Base-by-base conservation (phyloP, 1,140 invertebrate genomes). In the Drosophila bocqueti region DNA sequence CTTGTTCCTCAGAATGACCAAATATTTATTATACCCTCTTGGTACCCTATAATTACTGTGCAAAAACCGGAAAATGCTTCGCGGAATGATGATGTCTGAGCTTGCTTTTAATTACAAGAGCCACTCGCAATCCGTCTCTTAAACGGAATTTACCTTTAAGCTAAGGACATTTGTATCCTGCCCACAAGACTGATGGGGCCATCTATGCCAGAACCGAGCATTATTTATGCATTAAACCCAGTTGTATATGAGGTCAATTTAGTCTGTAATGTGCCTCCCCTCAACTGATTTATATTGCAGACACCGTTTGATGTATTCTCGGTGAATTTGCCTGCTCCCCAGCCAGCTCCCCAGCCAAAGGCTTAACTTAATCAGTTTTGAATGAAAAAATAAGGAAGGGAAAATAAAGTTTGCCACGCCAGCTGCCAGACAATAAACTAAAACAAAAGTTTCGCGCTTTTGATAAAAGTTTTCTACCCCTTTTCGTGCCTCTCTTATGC, bases 351-450 rank as follows among this genome's bases (percentile, higher is more conserved):
- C 3, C 18, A 8, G 15, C 47, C 36, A 38, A 36, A 21, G 49
- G 71, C 66, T 82, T 62, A 86, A 83, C 76, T 73, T 86, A 86
- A 86, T 86, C 83, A 86, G 83, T 83, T 85, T 81, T 67, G 42
- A n/a, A 58, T 40, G 60, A 34, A 54, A 67, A 26, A 21, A 43
- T 34, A 42, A 21, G 42, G 36, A 21, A 40, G 29, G 0, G 50
- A 26, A 40, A 64, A 64, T 49, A 77, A 83, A 72, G 49, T 87
- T 87, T 77, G 64, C 63, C 65, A 49, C 73, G 62, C 80, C 77
- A 74, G 55, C 71, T 72, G 64, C 65, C 74, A 81, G 83, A 84
- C 83, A 87, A 83, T 83, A 87, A 87, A 87, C 80, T 89, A 83
- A 89, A 78, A 89, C 77, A 83, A 87, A 87, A 89, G 77, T 87